Evolutionary conservation across 2,888 invertebrate genomes (phyloP).

Genomic region (Ochropleura plecta): DNA sequence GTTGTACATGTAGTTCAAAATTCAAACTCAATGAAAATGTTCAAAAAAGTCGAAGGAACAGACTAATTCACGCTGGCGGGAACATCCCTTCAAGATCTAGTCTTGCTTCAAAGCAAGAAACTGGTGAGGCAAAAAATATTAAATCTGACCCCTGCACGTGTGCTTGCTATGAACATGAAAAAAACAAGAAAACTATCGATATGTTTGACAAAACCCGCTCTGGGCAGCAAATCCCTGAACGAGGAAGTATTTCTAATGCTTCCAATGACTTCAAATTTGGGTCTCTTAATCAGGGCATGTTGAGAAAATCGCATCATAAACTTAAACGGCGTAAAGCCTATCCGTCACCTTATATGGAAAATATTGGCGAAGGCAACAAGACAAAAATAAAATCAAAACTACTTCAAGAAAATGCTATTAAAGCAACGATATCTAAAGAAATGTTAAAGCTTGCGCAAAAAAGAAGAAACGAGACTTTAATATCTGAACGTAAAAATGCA

Average conservation of each 20-base stretch:
- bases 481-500: neutral
- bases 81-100: slow-evolving; percentile 63
- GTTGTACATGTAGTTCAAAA: slow-evolving; percentile 75
- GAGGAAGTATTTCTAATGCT: neutral
- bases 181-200: slow-evolving; percentile 61
- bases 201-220: slow-evolving; percentile 56
- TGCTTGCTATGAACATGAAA: slow-evolving; percentile 64
- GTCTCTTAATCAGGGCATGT: slow-evolving; percentile 40
- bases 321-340: slow-evolving; percentile 63
- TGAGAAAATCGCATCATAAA: slow-evolving; percentile 64
- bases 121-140: slow-evolving; percentile 71
- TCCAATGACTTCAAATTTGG: slow-evolving; percentile 27
- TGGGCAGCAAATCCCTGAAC: slow-evolving; percentile 24
- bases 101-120: slow-evolving; percentile 58
- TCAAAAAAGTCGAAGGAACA: slow-evolving; percentile 59
- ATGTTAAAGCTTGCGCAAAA: slow-evolving; percentile 11
- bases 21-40: slow-evolving; percentile 41
- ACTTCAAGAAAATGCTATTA: neutral
- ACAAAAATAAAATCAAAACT: slow-evolving; percentile 7
- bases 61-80: slow-evolving; percentile 48
- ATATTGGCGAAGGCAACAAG: slow-evolving; percentile 53
- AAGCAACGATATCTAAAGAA: slow-evolving; percentile 17
- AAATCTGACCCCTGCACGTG: slow-evolving; percentile 80
- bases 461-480: slow-evolving; percentile 14
- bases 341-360: slow-evolving; percentile 60